Conservation (phyloP, 2,113 vertebrate genomes). For the Scatophagus argus region DNA sequence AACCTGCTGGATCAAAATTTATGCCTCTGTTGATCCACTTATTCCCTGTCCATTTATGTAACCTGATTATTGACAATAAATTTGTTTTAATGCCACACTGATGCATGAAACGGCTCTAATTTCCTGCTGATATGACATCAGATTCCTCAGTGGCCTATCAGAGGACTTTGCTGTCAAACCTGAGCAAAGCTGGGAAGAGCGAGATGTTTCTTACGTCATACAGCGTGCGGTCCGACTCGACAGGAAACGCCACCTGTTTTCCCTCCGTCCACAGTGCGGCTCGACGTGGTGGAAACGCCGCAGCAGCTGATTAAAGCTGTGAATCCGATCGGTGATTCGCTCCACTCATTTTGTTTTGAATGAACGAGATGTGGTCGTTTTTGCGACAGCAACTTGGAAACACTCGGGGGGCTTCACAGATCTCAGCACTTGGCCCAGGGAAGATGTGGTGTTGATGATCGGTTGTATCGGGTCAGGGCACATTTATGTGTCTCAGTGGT, state of each 20-base stretch:
- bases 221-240: neutral
- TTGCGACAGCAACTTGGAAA: too few relatives aligned
- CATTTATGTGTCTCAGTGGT: slow-evolving; percentile 16
- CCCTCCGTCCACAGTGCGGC: neutral
- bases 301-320: slow-evolving; percentile 44
- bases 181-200: neutral
- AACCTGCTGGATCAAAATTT: neutral
- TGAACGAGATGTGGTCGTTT: too few relatives aligned
- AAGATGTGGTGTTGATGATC: neutral
- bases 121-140: slow-evolving; percentile 1
- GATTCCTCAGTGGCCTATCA: neutral
- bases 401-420: too few relatives aligned
- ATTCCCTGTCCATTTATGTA: neutral
- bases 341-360: too few relatives aligned
- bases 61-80: slow-evolving; percentile 5
- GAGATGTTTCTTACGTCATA: neutral
- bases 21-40: neutral
- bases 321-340: slow-evolving; percentile 32
- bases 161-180: neutral
- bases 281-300: neutral
- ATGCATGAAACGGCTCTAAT: slow-evolving; percentile 9
- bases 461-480: neutral
- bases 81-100: neutral
- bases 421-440: neutral
- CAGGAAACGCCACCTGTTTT: neutral